Percentiles rank a stretch among this genome's conserved stretches.
Conservation (phyloP, 92 coral and sea anemone species). For the Phenganax subtilis region DNA sequence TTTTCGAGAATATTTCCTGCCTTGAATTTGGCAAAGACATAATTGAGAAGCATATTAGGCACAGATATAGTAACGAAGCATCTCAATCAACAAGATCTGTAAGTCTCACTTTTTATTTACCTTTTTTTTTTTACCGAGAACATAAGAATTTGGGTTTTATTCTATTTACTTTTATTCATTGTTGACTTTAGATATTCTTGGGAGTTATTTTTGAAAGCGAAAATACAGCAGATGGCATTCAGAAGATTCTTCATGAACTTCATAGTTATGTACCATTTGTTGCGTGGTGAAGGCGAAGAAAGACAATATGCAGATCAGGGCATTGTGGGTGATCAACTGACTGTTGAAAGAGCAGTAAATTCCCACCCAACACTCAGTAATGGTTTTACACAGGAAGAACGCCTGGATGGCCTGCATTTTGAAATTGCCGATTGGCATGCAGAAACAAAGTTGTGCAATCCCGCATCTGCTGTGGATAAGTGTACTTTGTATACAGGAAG, state of each 20-base stretch:
- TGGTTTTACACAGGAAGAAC: constrained; percentile 47
- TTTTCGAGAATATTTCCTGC: constrained; percentile 45
- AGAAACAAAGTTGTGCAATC: constrained; percentile 9
- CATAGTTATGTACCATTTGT: constrained; percentile 44
- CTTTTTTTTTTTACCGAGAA: background rate
- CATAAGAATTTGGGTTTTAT: background rate
- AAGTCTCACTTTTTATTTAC: background rate
- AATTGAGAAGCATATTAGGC: constrained; percentile 40
- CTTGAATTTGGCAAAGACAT: constrained; percentile 35
- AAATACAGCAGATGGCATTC: constrained; percentile 40
- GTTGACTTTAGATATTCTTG: constrained; percentile 31
- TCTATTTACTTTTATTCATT: background rate
- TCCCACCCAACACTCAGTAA: constrained; percentile 45
- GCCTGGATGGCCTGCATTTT: constrained; percentile 44
- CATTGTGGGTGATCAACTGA: constrained; percentile 49
- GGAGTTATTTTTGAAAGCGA: constrained; percentile 41
- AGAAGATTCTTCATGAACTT: constrained; percentile 32
- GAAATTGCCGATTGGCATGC: constrained; percentile 48
- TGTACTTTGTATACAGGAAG: constrained; percentile 28
- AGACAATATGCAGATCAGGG: constrained; percentile 41
- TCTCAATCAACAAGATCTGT: constrained; percentile 41
- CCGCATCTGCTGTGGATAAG: constrained; percentile 53
- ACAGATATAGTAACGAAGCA: constrained; percentile 45
- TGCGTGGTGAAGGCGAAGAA: constrained; percentile 40
- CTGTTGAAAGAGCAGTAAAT: constrained; percentile 41